These are phyloP conservation scores for Leptinotarsa lineolata DNA, from an alignment of 1,140 invertebrate genomes.

Conservation along the genomic window DNA sequence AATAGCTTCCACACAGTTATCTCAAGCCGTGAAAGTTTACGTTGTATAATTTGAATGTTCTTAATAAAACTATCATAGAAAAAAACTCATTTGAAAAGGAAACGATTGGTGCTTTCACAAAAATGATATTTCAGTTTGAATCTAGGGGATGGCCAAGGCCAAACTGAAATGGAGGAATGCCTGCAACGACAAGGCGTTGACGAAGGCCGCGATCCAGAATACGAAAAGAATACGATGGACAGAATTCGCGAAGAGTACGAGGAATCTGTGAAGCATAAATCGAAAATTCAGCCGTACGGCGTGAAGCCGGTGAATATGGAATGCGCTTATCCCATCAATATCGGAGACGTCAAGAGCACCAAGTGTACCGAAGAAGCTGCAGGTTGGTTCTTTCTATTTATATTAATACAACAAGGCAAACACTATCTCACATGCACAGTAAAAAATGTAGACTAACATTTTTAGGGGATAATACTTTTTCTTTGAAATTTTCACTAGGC, in stretches of 20 bases:
- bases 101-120: neutral
- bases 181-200: constrained; percentile 54
- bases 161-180: constrained; percentile 59
- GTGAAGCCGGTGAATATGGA: constrained; percentile 45
- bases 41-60: no score
- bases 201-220: constrained; percentile 34
- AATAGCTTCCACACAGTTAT: no score
- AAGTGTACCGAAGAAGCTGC: constrained; percentile 43
- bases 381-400: constrained; percentile 26
- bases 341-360: constrained; percentile 43
- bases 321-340: constrained; percentile 46
- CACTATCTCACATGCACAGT: no score
- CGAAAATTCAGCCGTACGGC: constrained; percentile 46
- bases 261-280: constrained; percentile 41
- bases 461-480: no score
- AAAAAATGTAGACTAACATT: no score
- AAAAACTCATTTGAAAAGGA: no score
- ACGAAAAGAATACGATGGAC: constrained; percentile 28
- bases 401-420: no score
- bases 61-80: no score
- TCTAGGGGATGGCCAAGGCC: constrained; percentile 48
- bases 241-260: constrained; percentile 47
- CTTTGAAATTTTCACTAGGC: no score
- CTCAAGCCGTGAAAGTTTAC: no score
- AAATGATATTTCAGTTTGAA: constrained; percentile 21